phyloP scores from a whole-genome alignment of 2,113 vertebrate species.

The Cryptomyrus ogoouensis region DNA sequence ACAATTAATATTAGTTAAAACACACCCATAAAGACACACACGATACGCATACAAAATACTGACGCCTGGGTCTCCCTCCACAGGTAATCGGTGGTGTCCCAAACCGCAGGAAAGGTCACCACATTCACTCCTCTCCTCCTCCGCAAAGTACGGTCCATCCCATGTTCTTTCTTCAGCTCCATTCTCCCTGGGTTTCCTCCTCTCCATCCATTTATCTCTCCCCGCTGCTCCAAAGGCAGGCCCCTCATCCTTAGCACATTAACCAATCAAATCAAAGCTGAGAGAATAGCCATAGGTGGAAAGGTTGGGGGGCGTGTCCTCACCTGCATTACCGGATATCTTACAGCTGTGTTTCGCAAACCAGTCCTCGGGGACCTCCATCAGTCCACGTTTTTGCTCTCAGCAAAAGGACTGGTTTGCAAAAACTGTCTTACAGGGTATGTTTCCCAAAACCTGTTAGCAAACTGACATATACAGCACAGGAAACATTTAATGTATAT shows the following conservation, averaged over 20 bases:
- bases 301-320: neutral
- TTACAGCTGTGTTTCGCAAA: neutral
- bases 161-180: neutral
- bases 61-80: slow-evolving; percentile 67
- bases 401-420: no score
- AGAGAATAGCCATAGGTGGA: neutral
- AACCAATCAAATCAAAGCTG: neutral
- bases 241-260: neutral
- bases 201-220: neutral
- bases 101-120: slow-evolving; percentile 41
- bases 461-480: neutral
- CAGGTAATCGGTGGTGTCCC: slow-evolving; percentile 52
- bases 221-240: neutral
- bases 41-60: slow-evolving; percentile 33
- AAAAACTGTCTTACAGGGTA: neutral
- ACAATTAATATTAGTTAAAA: neutral
- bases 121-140: neutral
- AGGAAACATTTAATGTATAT: neutral
- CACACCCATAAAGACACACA: no score
- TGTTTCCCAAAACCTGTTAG: neutral
- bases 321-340: neutral
- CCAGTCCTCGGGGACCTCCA: no score
- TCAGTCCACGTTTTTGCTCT: no score
- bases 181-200: neutral
- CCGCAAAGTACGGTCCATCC: neutral